These are phyloP conservation scores for Corythaeola cristata DNA, from an alignment of 2,113 vertebrate genomes.

Conservation along the genomic window DNA sequence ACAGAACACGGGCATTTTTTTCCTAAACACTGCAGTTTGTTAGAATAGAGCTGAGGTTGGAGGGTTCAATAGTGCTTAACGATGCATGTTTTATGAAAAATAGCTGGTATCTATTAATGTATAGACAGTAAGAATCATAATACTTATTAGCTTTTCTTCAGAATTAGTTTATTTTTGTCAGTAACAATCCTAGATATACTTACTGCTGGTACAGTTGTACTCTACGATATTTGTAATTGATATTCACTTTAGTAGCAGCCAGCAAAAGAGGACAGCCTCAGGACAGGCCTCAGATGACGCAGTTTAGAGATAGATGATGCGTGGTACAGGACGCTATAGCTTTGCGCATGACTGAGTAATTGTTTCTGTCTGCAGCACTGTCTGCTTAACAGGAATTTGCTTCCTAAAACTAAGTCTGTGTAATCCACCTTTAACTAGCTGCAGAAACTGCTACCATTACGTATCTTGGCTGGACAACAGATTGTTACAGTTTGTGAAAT, in stretches of 20 bases:
- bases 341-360: conserved; percentile 61
- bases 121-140: conserved; percentile 89
- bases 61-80: conserved; percentile 86
- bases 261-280: conserved; percentile 79
- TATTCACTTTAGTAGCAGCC: conserved; percentile 80
- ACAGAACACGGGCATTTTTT: conserved; percentile 80
- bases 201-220: conserved; percentile 99
- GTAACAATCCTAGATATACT: conserved; percentile 91
- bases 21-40: conserved; percentile 84
- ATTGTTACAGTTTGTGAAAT: conserved; percentile 71
- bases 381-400: conserved; percentile 57
- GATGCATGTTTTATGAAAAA: conserved; percentile 88
- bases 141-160: conserved; percentile 86
- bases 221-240: conserved; percentile 85
- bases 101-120: conserved; percentile 99
- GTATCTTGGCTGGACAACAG: conserved; percentile 63
- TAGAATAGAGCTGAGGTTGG: conserved; percentile 79
- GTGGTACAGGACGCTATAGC: conserved; percentile 78
- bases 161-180: conserved; percentile 88
- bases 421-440: conserved; percentile 42
- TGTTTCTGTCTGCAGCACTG: conserved; percentile 54
- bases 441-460: conserved; percentile 61
- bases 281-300: conserved; percentile 80
- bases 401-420: conserved; percentile 45
- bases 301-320: conserved; percentile 55